phyloP scores from a whole-genome alignment of 2,888 invertebrate genomes.

The Leptinotarsa tumamoca region DNA sequence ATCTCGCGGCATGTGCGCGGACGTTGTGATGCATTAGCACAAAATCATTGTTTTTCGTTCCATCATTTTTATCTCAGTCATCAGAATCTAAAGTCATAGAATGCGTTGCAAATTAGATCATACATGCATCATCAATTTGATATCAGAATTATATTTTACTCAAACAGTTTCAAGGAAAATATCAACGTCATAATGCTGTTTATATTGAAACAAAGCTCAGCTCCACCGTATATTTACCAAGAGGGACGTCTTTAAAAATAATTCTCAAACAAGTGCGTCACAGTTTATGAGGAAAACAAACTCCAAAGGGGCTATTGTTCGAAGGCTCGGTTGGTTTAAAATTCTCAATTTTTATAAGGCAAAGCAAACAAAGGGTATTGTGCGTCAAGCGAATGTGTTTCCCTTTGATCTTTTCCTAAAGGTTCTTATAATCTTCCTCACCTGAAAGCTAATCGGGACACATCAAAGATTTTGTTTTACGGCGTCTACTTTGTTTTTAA shows the following conservation, averaged over 20 bases:
- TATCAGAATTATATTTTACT: neutral
- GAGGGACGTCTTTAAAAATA: slow-evolving; percentile 6
- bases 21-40: too few relatives aligned
- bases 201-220: neutral
- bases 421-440: slow-evolving; percentile 38
- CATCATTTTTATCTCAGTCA: neutral
- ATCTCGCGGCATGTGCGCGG: too few relatives aligned
- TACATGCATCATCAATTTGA: too few relatives aligned
- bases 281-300: slow-evolving; percentile 25
- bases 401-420: slow-evolving; percentile 39
- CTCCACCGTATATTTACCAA: neutral
- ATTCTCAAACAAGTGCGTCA: slow-evolving; percentile 20
- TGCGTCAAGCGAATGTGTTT: slow-evolving; percentile 36
- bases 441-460: slow-evolving; percentile 38
- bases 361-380: slow-evolving; percentile 40
- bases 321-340: slow-evolving; percentile 31
- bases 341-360: slow-evolving; percentile 36
- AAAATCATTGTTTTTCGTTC: too few relatives aligned
- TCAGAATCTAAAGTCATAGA: too few relatives aligned
- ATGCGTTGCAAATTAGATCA: too few relatives aligned
- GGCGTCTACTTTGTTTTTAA: slow-evolving; percentile 32
- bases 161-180: neutral
- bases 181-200: neutral
- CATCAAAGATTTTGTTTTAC: slow-evolving; percentile 39
- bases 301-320: slow-evolving; percentile 20